Percentiles rank a stretch among this genome's conserved stretches.
Conservation (phyloP, 2,888 invertebrate species). For the Habroteleia sp. region DNA sequence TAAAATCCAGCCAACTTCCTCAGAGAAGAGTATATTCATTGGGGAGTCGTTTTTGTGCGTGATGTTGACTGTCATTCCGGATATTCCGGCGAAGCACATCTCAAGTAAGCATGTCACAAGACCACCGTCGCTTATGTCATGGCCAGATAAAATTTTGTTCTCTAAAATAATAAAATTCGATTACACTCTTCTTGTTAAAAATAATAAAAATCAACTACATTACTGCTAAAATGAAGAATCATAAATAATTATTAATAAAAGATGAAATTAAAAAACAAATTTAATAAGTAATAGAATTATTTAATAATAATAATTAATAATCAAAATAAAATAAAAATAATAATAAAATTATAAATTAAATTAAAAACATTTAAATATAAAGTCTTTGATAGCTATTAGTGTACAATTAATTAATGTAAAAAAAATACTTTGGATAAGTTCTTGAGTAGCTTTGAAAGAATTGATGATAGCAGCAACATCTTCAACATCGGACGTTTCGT, state of each 20-base stretch:
- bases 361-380: no score
- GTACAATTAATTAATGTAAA: no score
- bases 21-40: slow-evolving; percentile 89
- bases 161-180: slow-evolving; percentile 81
- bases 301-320: no score
- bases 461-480: slow-evolving; percentile 85
- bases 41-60: slow-evolving; percentile 83
- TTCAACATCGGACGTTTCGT: slow-evolving; percentile 90
- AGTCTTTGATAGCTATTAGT: no score
- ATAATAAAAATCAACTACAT: no score
- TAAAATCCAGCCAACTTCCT: slow-evolving; percentile 92
- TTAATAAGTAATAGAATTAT: no score
- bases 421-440: slow-evolving; percentile 86
- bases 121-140: slow-evolving; percentile 98
- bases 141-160: slow-evolving; percentile 89
- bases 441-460: slow-evolving; percentile 92
- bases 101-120: slow-evolving; percentile 93
- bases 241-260: no score
- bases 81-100: slow-evolving; percentile 97
- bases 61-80: slow-evolving; percentile 88
- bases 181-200: no score
- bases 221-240: no score
- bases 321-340: no score
- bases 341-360: no score
- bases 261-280: no score